Evolutionary conservation across 1,140 invertebrate genomes (phyloP).

Genomic region (Tetranychus cinnabarinus): DNA sequence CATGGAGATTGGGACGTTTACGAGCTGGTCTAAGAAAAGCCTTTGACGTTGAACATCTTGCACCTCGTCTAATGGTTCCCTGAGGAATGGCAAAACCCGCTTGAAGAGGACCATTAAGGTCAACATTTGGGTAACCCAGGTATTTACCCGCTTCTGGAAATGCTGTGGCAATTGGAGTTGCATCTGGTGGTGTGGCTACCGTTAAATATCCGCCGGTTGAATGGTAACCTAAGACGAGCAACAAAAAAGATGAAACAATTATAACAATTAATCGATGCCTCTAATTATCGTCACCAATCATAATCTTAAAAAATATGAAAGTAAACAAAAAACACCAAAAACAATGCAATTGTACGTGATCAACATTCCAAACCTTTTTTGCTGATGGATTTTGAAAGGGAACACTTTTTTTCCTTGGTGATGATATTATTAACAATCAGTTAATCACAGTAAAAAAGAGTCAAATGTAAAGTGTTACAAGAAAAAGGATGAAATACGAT

Average conservation of each 20-base stretch:
- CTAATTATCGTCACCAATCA: not conserved
- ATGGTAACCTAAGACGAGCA: constrained; percentile 36
- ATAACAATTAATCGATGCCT: not conserved
- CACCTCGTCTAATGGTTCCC: constrained; percentile 52
- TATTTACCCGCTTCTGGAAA: constrained; percentile 63
- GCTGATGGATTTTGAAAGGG: too few relatives aligned
- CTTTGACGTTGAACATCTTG: constrained; percentile 64
- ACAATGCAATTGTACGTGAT: too few relatives aligned
- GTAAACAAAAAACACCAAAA: not conserved
- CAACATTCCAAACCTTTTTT: too few relatives aligned
- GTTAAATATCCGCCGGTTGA: constrained; percentile 49
- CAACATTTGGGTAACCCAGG: constrained; percentile 49
- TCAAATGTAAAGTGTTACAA: too few relatives aligned
- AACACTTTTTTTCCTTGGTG: too few relatives aligned
- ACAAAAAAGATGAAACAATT: not conserved
- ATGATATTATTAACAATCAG: too few relatives aligned
- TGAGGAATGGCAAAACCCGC: constrained; percentile 33
- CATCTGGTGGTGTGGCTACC: constrained; percentile 41
- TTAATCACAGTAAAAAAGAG: too few relatives aligned
- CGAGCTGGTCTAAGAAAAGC: constrained; percentile 63
- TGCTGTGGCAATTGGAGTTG: constrained; percentile 47
- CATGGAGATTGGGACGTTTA: constrained; percentile 52
- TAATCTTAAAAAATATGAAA: not conserved
- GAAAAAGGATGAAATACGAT: too few relatives aligned
- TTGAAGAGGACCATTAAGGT: constrained; percentile 56